Percentiles rank a stretch among this genome's conserved stretches.
These are phyloP conservation scores for Dasyprocta punctata DNA, from an alignment of 2,113 vertebrate genomes.

Conservation along the genomic window DNA sequence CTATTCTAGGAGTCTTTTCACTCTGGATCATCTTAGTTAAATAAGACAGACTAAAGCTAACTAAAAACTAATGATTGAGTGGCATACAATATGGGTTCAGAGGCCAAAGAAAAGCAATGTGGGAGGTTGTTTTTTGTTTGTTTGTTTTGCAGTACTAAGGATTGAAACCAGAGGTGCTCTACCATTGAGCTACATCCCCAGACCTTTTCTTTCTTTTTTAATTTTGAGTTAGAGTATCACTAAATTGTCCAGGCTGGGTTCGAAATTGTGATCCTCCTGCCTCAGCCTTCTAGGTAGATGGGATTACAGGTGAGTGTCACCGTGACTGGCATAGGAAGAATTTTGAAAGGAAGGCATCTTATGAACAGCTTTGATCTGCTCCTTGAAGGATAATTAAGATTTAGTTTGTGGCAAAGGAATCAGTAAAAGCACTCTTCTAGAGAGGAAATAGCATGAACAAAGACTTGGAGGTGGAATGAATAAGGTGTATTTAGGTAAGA, in stretches of 20 bases:
- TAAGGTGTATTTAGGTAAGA: not conserved
- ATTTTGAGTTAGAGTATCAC: not conserved
- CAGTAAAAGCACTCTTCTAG: not conserved
- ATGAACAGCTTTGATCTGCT: not conserved
- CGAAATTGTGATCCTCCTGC: not conserved
- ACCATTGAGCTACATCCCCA: not conserved
- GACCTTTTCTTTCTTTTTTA: not conserved
- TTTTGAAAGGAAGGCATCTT: not conserved
- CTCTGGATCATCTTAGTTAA: not conserved
- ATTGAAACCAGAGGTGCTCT: not conserved
- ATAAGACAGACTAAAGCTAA: conserved; percentile 5
- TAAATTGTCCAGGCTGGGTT: not conserved
- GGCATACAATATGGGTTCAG: not conserved
- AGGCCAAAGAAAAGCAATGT: not conserved
- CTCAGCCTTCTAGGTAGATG: not conserved
- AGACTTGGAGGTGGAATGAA: not conserved
- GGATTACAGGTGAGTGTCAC: not conserved
- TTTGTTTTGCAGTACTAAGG: not conserved
- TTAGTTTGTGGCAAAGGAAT: not conserved
- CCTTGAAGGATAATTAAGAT: conserved; percentile 1
- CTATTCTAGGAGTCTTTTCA: not conserved
- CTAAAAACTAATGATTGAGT: not conserved
- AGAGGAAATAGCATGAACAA: not conserved
- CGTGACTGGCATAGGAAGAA: not conserved
- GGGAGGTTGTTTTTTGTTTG: not conserved